A percentile compares a stretch with the other conserved stretches of the same genome.
These are phyloP conservation scores for Pomacea maculata DNA, from an alignment of 1,140 invertebrate species.

Conservation along the genomic window DNA sequence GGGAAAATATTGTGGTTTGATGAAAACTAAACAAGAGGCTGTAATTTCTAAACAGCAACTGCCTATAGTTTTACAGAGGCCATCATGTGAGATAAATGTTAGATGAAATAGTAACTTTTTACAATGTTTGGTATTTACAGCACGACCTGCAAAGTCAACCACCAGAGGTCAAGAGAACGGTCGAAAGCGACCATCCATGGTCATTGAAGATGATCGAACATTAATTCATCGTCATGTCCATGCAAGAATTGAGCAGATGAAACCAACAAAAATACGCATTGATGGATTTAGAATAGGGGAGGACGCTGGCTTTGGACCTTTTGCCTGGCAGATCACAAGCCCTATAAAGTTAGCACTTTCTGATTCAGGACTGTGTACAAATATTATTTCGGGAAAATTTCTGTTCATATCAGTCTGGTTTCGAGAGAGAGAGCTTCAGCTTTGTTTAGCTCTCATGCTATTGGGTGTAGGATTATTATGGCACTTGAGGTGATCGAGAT, in stretches of 20 bases:
- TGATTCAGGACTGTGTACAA: background rate
- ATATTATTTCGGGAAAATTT: background rate
- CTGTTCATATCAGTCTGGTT: background rate
- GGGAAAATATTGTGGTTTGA: no score
- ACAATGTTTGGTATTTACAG: conserved; percentile 1
- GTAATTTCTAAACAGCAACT: no score
- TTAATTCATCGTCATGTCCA: conserved; percentile 48
- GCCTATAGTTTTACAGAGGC: no score
- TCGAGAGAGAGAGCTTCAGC: background rate
- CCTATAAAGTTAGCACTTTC: conserved; percentile 50
- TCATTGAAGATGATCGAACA: conserved; percentile 29
- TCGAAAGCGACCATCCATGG: conserved; percentile 11
- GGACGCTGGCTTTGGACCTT: conserved; percentile 50
- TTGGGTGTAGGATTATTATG: no score
- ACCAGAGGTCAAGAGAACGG: no score
- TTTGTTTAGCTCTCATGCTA: background rate
- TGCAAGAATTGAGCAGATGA: conserved; percentile 44
- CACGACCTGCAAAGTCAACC: background rate
- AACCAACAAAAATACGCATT: conserved; percentile 50
- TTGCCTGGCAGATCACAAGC: conserved; percentile 57
- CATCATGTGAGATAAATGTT: no score
- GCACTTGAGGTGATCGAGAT: no score
- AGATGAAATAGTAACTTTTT: no score
- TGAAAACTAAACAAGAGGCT: no score
- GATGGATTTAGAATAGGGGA: conserved; percentile 56